phyloP scores from a whole-genome alignment of 1,140 invertebrate genomes.

The Uloborus diversus region DNA sequence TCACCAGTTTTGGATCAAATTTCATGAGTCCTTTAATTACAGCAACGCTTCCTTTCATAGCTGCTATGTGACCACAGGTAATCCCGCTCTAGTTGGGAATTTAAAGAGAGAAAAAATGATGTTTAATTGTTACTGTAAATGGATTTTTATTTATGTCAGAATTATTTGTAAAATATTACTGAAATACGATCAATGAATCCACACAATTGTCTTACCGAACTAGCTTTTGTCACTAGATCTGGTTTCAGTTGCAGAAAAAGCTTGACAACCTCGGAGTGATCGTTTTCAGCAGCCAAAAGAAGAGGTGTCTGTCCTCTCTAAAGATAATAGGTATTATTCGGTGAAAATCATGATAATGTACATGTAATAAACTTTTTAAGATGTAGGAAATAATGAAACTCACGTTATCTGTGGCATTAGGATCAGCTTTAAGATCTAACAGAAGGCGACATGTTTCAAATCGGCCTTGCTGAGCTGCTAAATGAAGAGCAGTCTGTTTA shows the following conservation, averaged over 20 bases:
- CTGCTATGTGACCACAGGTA: conserved; percentile 98
- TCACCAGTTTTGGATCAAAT: conserved; percentile 94
- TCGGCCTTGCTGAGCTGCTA: conserved; percentile 90
- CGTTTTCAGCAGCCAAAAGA: conserved; percentile 91
- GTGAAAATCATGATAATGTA: not conserved
- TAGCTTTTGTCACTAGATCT: conserved; percentile 93
- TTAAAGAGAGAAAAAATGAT: not conserved
- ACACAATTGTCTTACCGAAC: conserved; percentile 67
- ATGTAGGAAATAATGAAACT: conserved; percentile 86
- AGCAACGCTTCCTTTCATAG: conserved; percentile 96
- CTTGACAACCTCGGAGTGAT: conserved; percentile 97
- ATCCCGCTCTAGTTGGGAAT: conserved; percentile 78
- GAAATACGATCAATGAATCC: not conserved
- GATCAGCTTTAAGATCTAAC: conserved; percentile 92
- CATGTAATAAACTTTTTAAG: conserved; percentile 90
- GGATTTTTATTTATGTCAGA: not conserved
- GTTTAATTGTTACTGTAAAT: not conserved
- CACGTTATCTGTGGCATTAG: conserved; percentile 94
- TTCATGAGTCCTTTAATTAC: conserved; percentile 99
- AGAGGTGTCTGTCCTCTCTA: conserved; percentile 69
- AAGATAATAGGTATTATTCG: conserved; percentile 1
- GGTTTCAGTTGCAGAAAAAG: conserved; percentile 96
- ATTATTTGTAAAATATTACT: not conserved
- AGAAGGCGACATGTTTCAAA: conserved; percentile 93
- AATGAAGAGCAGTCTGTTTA: conserved; percentile 69